Evolutionary conservation across 2,888 invertebrate species (phyloP), one percentile per base, ranked within the genome.

Genomic region (Nycteola revayana): DNA sequence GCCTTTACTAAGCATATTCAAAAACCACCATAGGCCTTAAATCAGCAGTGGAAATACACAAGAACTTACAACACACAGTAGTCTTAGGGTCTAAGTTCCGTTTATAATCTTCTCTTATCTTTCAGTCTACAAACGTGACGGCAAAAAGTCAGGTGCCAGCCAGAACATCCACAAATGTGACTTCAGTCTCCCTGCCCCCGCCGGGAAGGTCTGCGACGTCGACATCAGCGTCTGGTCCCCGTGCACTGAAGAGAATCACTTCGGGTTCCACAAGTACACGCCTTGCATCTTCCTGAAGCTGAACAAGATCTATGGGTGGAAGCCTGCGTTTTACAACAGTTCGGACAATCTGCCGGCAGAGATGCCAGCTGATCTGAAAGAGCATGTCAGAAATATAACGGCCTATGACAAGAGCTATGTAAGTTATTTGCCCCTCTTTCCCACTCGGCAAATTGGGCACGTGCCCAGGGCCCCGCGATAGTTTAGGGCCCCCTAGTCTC

Each of bases 271-370:
- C 73, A 94, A 94, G 69, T 97, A 97, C 24, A 93, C 94, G 9
- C 99, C 99, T 0, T 99, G 99, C 81, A 91, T 99, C 47, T 94
- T 98, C 72, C 90, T 99, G 36, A 99, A 99, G 76, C 89, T 99
- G 23, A 99, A 99, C 87, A 97, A 95, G 91, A 97, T 98, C 65
- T 97, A 93, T 61, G 96, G 93, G 9, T 98, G 98, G 98, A 89
- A 90, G 48, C 98, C 98, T 0, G 91, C 94, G 18, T 95, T 92
- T 66, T 97, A 95, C 70, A 93, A 95, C 65, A 91, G 93, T 47
- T 91, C 94, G 0, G 83, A 89, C 5, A 76, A 88, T 34, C 85
- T 96, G 28, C 97, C 97, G 0, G 60, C 75, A 0, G 90, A 91
- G 1, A 96, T 97, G 96, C 96, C 96, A 0, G 57, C 80, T 0